These are phyloP conservation scores for Cyanoderma ruficeps DNA, from an alignment of 2,113 vertebrate species.

Conservation along the genomic window DNA sequence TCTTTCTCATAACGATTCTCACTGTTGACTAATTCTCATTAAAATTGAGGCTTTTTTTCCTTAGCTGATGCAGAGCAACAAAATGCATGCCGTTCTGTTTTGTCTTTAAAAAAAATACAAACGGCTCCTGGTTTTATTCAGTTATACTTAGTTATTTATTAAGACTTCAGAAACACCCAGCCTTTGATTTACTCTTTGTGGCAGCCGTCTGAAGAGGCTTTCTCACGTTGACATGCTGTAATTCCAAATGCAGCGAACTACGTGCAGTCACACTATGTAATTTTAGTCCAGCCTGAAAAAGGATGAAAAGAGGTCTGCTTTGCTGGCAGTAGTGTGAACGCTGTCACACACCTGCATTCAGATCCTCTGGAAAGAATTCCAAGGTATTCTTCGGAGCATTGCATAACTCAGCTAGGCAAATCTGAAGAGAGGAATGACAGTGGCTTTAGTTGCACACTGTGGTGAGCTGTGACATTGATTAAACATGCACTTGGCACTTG, in stretches of 20 bases:
- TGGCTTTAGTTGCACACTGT: constrained; percentile 63
- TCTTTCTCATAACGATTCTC: constrained; percentile 52
- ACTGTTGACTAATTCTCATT: constrained; percentile 48
- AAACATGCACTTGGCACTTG: constrained; percentile 73
- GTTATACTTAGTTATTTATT: constrained; percentile 37
- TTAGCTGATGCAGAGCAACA: constrained; percentile 42
- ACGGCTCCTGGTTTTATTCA: constrained; percentile 24
- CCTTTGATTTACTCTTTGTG: constrained; percentile 49
- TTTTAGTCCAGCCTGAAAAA: constrained; percentile 51
- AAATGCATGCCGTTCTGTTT: constrained; percentile 44
- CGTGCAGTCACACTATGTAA: constrained; percentile 46
- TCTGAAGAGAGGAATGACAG: constrained; percentile 44
- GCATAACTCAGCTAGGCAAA: constrained; percentile 75
- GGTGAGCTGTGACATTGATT: constrained; percentile 75
- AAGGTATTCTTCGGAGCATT: constrained; percentile 73
- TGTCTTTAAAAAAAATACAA: neutral
- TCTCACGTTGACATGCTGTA: constrained; percentile 57
- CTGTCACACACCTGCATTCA: constrained; percentile 63
- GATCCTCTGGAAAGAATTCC: constrained; percentile 68
- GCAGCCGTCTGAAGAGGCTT: constrained; percentile 48
- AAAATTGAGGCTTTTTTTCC: constrained; percentile 46
- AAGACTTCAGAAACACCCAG: constrained; percentile 24
- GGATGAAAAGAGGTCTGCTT: constrained; percentile 25
- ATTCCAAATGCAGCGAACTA: constrained; percentile 45
- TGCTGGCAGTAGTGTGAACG: neutral